A percentile compares a stretch with the other conserved stretches of the same genome.
Conservation (phyloP, 2,888 invertebrate species). For the Blastobasis lacticolella region DNA sequence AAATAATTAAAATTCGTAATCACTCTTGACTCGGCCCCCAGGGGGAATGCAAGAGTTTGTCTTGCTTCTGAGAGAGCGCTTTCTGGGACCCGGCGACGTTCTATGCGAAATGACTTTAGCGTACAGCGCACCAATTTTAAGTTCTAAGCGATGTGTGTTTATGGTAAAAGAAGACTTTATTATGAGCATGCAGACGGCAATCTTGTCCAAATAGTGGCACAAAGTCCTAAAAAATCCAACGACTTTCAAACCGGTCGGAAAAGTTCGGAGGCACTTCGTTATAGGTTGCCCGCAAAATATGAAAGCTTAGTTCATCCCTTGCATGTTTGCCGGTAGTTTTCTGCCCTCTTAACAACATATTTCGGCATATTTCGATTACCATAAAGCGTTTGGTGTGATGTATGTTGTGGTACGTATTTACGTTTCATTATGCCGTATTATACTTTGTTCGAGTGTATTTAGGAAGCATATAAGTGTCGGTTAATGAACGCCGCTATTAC, state of each 20-base stretch:
- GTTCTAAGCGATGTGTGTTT: slow-evolving; percentile 39
- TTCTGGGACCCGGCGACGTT: slow-evolving; percentile 28
- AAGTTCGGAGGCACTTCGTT: slow-evolving; percentile 56
- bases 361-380: slow-evolving; percentile 74
- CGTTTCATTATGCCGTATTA: slow-evolving; percentile 9
- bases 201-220: slow-evolving; percentile 45
- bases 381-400: slow-evolving; percentile 71
- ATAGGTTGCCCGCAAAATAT: slow-evolving; percentile 60
- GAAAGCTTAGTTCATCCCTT: slow-evolving; percentile 68
- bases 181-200: slow-evolving; percentile 40
- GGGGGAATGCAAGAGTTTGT: slow-evolving; percentile 41
- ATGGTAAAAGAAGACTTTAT: slow-evolving; percentile 50
- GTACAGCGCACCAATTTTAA: slow-evolving; percentile 39
- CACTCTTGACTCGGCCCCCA: slow-evolving; percentile 69
- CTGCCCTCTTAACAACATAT: slow-evolving; percentile 71
- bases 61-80: slow-evolving; percentile 37
- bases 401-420: slow-evolving; percentile 41
- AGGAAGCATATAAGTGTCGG: neutral
- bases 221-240: slow-evolving; percentile 53
- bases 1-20: slow-evolving; percentile 75
- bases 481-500: slow-evolving; percentile 4
- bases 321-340: slow-evolving; percentile 70
- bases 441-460: slow-evolving; percentile 2
- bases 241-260: slow-evolving; percentile 53
- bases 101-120: slow-evolving; percentile 33